Evolutionary conservation across 2,888 invertebrate genomes (phyloP).

Genomic region (Crossocerus cetratus): DNA sequence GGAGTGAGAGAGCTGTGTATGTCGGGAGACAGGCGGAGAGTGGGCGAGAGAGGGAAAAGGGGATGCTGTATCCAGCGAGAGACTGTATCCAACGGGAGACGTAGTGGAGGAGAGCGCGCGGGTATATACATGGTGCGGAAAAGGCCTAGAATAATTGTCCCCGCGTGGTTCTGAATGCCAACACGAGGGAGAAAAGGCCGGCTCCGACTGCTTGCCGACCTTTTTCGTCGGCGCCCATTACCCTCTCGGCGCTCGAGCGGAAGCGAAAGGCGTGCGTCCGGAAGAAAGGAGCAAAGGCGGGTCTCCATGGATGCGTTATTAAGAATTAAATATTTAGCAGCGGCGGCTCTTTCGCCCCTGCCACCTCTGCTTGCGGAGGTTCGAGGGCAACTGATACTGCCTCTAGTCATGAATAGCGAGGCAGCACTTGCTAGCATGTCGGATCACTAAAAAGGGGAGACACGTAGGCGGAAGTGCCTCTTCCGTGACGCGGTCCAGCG

Average conservation of each 20-base stretch:
- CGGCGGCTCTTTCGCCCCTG: not conserved
- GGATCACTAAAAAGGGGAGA: too few relatives aligned
- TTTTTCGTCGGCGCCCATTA: too few relatives aligned
- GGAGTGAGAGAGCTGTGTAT: constrained; percentile 7
- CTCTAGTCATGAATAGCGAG: constrained; percentile 40
- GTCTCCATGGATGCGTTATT: constrained; percentile 39
- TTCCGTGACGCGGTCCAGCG: too few relatives aligned
- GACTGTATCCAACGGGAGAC: too few relatives aligned
- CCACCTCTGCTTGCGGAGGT: constrained; percentile 11
- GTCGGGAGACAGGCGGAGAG: constrained; percentile 1
- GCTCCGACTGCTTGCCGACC: not conserved
- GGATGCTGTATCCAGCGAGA: constrained; percentile 11
- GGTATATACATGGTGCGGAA: not conserved
- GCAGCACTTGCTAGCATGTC: too few relatives aligned
- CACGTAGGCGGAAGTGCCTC: too few relatives aligned
- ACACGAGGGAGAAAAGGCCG: not conserved
- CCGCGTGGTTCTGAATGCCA: constrained; percentile 11
- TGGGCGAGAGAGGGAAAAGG: constrained; percentile 25
- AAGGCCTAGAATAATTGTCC: constrained; percentile 34
- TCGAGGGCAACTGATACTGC: constrained; percentile 25
- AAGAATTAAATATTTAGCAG: constrained; percentile 59
- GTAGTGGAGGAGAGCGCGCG: not conserved
- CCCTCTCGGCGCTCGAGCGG: too few relatives aligned
- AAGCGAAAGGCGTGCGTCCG: too few relatives aligned
- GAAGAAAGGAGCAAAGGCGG: too few relatives aligned